These are phyloP conservation scores for Schizopygopsis pylzovi DNA, from an alignment of 2,797 vertebrate genomes.

Conservation along the genomic window DNA sequence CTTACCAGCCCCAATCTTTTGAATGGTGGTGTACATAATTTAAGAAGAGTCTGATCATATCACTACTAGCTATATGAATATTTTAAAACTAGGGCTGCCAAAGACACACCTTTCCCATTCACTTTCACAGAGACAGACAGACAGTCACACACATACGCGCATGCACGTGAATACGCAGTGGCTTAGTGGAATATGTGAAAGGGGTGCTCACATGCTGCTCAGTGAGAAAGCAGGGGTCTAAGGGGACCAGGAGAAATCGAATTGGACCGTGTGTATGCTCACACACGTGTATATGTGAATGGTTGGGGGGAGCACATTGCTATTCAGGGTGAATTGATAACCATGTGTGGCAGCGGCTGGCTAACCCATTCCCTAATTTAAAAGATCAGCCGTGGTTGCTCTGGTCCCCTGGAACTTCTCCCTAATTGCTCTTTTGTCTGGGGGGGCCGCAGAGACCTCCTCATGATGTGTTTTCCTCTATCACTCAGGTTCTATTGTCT, in stretches of 20 bases:
- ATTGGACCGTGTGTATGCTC: slow-evolving; percentile 23
- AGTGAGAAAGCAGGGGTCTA: slow-evolving; percentile 20
- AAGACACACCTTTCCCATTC: slow-evolving; percentile 38
- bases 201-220: not conserved
- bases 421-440: slow-evolving; percentile 73
- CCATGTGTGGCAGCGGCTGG: slow-evolving; percentile 36
- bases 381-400: slow-evolving; percentile 63
- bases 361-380: slow-evolving; percentile 66
- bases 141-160: too few relatives aligned
- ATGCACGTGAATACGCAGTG: not conserved
- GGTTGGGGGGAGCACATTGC: slow-evolving; percentile 38
- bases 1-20: not conserved
- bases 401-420: slow-evolving; percentile 54
- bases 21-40: not conserved
- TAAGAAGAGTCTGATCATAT: not conserved
- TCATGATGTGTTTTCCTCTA: slow-evolving; percentile 64
- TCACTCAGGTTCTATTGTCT: slow-evolving; percentile 65
- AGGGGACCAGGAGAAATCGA: slow-evolving; percentile 11
- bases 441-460: slow-evolving; percentile 61
- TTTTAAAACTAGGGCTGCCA: slow-evolving; percentile 53
- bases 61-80: not conserved
- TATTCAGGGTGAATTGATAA: slow-evolving; percentile 61
- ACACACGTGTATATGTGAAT: slow-evolving; percentile 21
- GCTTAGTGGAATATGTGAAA: slow-evolving; percentile 36
- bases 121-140: slow-evolving; percentile 9